Base-by-base conservation (phyloP, 2,888 invertebrate genomes). In the Erebia palarica region DNA sequence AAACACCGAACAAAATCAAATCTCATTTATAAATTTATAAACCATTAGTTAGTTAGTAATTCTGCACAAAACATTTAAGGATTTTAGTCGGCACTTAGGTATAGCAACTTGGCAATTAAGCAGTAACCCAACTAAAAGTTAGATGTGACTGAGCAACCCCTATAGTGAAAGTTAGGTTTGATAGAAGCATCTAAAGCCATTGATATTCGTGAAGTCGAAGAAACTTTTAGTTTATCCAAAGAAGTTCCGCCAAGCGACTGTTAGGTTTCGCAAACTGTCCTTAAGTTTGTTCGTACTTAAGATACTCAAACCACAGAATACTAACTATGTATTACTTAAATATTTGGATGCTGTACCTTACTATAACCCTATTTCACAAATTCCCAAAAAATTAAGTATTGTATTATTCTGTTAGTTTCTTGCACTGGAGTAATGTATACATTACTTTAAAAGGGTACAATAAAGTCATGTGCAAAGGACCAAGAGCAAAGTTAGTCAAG, bases 241-340 rank as follows among this genome's bases (percentile, higher is more conserved):
- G 27, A 58, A 51, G 51, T 51, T 51, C 14, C n/a, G 14, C n/a
- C 42, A 59, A 42, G 59, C 59, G 8, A 57, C 57, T 36, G 42
- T 59, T 59, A 36, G 59, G n/a, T 59, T 59, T 59, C 59, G n/a
- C 42, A 42, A 42, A 59, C 59, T 59, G 36, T 16, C 60, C 44
- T 44, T 4, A 60, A 60, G 42, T 42, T 36, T 44, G 42, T 16
- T 36, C 42, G 11, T 58, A 4, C 13, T 21, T 18, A 57, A 18
- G 21, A 18, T 57, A 18, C 18, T 11, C 53, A 55, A 16, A 55
- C 53, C n/a, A 44, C 11, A 44, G 11, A 11, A 44, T 44, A 36
- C 36, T 36, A 36, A 27, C 3, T 27, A 36, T 36, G 36, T 36
- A 7, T 36, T 1, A 5, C 36, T 47, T 1, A 10, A 47, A 55